A percentile compares a stretch with the other conserved stretches of the same genome.
These are phyloP conservation scores for Drosophila paulistorum DNA, from an alignment of 1,140 invertebrate species.

Conservation along the genomic window DNA sequence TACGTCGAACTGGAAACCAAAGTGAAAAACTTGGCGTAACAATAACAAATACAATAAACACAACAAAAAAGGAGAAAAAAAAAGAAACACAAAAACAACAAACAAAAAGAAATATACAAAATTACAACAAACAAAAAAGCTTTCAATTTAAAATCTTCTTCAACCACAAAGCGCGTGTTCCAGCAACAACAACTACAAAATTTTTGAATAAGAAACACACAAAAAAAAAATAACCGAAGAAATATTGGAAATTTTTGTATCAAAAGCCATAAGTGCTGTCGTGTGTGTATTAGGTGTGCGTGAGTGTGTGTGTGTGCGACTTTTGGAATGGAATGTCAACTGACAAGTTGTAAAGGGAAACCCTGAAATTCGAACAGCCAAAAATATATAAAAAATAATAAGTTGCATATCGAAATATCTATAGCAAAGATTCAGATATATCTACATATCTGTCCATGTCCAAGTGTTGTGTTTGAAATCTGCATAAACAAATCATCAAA, in stretches of 20 bases:
- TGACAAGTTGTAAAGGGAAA: conserved; percentile 78
- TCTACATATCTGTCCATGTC: conserved; percentile 22
- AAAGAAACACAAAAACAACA: not conserved
- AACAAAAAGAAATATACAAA: conserved; percentile 12
- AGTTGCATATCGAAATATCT: conserved; percentile 51
- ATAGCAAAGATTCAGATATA: conserved; percentile 44
- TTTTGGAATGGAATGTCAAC: conserved; percentile 73
- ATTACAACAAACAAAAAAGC: not conserved
- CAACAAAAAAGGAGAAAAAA: too few relatives aligned
- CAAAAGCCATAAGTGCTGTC: conserved; percentile 28
- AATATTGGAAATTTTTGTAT: conserved; percentile 55
- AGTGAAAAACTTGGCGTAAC: conserved; percentile 44
- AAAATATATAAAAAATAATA: conserved; percentile 1
- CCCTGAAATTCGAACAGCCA: conserved; percentile 68
- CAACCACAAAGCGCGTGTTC: conserved; percentile 13
- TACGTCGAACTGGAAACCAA: conserved; percentile 31
- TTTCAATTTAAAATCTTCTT: not conserved
- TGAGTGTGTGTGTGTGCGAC: conserved; percentile 41
- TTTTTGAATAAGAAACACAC: conserved; percentile 7
- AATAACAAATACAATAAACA: conserved; percentile 25
- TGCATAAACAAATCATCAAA: conserved; percentile 16
- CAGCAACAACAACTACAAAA: conserved; percentile 9
- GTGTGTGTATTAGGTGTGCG: conserved; percentile 37
- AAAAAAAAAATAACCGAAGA: conserved; percentile 26
- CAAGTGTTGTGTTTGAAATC: conserved; percentile 27